Conservation (phyloP, 2,888 invertebrate genomes). For the Caenorhabditis wallacei region DNA sequence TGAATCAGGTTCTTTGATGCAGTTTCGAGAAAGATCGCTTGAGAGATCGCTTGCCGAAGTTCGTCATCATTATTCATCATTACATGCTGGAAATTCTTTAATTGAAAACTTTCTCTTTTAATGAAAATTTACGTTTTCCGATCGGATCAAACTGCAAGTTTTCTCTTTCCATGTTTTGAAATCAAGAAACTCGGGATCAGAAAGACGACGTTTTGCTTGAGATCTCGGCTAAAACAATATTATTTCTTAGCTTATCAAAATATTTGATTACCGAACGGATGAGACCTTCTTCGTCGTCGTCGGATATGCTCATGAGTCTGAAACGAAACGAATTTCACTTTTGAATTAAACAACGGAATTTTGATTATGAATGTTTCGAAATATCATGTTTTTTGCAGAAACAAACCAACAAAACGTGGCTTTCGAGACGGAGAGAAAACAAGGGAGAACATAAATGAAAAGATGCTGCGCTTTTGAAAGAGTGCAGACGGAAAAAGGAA, state of each 20-base stretch:
- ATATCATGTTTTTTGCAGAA: slow-evolving; percentile 1
- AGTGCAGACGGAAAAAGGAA: slow-evolving; percentile 20
- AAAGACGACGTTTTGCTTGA: background rate
- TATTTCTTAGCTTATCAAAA: background rate
- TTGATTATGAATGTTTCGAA: background rate
- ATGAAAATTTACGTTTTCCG: slow-evolving; percentile 25
- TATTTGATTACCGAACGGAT: slow-evolving; percentile 6
- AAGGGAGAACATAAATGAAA: background rate
- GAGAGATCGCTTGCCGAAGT: slow-evolving; percentile 34
- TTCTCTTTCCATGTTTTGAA: slow-evolving; percentile 31
- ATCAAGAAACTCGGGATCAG: slow-evolving; percentile 17
- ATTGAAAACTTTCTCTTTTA: background rate
- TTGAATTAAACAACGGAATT: background rate
- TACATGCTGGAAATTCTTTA: slow-evolving; percentile 30
- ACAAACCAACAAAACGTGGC: slow-evolving; percentile 9
- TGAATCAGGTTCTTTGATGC: slow-evolving; percentile 43
- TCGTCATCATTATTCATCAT: slow-evolving; percentile 33
- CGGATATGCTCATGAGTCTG: background rate
- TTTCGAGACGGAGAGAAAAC: slow-evolving; percentile 27
- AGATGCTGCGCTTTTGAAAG: slow-evolving; percentile 16
- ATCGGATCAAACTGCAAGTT: slow-evolving; percentile 36
- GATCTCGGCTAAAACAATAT: background rate
- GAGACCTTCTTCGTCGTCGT: slow-evolving; percentile 28
- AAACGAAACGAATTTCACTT: background rate
- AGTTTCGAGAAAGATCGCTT: slow-evolving; percentile 43